Percentiles rank a stretch among this genome's conserved stretches.
These are phyloP conservation scores for Phragmatobia fuliginosa DNA, from an alignment of 2,888 invertebrate genomes.

Conservation along the genomic window DNA sequence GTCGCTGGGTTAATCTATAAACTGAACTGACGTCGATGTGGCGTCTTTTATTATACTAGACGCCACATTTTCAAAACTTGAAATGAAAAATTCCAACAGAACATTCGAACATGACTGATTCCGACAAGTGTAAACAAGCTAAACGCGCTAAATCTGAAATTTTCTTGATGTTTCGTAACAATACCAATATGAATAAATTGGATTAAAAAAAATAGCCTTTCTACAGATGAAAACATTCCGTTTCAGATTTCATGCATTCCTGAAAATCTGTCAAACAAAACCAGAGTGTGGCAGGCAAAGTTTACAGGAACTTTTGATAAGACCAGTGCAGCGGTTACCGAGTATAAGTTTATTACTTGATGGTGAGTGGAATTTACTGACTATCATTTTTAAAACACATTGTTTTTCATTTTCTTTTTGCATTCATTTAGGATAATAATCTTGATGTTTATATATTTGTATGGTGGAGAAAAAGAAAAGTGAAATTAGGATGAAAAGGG, in stretches of 20 bases:
- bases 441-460: constrained; percentile 23
- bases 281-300: constrained; percentile 98
- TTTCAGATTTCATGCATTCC: constrained; percentile 96
- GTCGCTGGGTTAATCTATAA: no score
- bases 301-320: constrained; percentile 97
- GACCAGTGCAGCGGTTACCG: constrained; percentile 99
- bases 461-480: constrained; percentile 26
- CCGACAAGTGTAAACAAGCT: no score
- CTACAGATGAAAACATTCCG: not conserved
- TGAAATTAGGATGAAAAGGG: constrained; percentile 23
- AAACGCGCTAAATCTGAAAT: no score
- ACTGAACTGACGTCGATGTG: no score
- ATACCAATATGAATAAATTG: not conserved
- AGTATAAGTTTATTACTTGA: constrained; percentile 97
- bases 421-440: constrained; percentile 15
- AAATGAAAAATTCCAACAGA: no score
- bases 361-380: constrained; percentile 86
- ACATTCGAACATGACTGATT: no score
- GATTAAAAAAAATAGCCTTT: not conserved
- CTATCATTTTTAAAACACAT: not conserved
- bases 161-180: no score
- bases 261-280: constrained; percentile 97
- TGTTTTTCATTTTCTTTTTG: not conserved
- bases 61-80: no score
- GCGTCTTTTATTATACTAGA: no score